Evolutionary conservation across 2,797 vertebrate genomes (phyloP).

Genomic region (Coregonus sp.): DNA sequence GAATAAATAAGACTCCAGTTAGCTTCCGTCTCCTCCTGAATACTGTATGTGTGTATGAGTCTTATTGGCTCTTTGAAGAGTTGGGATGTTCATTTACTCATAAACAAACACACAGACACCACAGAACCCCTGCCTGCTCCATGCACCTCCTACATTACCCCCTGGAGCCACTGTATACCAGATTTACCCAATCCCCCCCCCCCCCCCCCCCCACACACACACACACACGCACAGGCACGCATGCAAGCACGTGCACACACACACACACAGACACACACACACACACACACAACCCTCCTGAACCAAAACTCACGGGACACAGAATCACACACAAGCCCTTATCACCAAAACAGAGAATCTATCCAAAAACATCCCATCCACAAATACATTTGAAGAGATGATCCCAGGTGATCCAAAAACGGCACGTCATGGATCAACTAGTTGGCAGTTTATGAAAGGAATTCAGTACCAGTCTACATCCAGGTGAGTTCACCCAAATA

Average conservation of each 20-base stretch:
- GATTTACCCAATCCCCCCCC: background rate
- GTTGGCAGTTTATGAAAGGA: conserved; percentile 9
- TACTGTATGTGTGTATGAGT: background rate
- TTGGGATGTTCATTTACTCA: background rate
- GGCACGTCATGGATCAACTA: conserved; percentile 9
- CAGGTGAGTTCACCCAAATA: background rate
- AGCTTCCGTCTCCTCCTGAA: too few relatives aligned
- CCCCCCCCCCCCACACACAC: background rate
- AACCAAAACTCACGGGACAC: background rate
- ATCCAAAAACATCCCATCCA: conserved; percentile 15
- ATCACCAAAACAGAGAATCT: background rate
- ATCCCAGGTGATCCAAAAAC: conserved; percentile 23
- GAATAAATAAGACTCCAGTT: too few relatives aligned
- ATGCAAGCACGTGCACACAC: background rate
- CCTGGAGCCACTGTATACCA: background rate
- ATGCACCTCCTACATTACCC: background rate
- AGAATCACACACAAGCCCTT: background rate
- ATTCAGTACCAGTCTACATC: background rate
- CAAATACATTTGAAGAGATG: conserved; percentile 15
- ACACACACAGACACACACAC: background rate
- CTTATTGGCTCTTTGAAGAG: conserved; percentile 1
- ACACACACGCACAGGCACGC: background rate
- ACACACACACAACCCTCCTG: background rate
- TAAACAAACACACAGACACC: background rate
- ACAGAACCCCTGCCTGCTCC: too few relatives aligned